phyloP scores from a whole-genome alignment of 92 coral and sea anemone genomes.

The Micromussa lordhowensis region DNA sequence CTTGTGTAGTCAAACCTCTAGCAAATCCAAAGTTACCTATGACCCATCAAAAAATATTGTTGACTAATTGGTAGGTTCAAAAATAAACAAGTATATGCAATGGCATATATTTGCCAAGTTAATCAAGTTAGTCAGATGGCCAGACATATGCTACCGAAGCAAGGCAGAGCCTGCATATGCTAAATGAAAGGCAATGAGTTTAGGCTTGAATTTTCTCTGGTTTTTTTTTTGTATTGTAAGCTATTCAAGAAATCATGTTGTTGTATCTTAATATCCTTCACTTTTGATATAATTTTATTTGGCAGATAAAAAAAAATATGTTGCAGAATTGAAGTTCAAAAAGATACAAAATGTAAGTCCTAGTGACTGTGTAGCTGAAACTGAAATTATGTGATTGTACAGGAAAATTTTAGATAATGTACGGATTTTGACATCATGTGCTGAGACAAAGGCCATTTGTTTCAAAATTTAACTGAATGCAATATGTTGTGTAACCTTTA shows the following conservation, averaged over 20 bases:
- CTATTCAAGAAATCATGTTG: slow-evolving; percentile 21
- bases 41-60: no score
- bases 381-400: slow-evolving; percentile 25
- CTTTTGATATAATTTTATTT: slow-evolving; percentile 4
- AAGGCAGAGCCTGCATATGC: background rate
- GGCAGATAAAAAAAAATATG: slow-evolving; percentile 1
- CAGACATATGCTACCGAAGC: background rate
- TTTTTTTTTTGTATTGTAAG: slow-evolving; percentile 11
- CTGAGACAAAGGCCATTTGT: no score
- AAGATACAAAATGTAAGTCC: slow-evolving; percentile 21
- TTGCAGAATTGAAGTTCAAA: slow-evolving; percentile 15
- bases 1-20: no score
- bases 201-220: slow-evolving; percentile 9
- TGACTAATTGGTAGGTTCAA: no score
- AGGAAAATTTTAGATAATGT: no score
- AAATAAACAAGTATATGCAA: no score
- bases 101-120: no score
- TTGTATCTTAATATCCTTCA: slow-evolving; percentile 8
- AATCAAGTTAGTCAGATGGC: no score
- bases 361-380: slow-evolving; percentile 3
- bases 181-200: background rate
- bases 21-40: no score
- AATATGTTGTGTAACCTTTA: no score
- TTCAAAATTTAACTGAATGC: no score
- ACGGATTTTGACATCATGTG: no score